These are phyloP conservation scores for Sebastolobus altivelis DNA, from an alignment of 2,797 vertebrate genomes.

Conservation along the genomic window DNA sequence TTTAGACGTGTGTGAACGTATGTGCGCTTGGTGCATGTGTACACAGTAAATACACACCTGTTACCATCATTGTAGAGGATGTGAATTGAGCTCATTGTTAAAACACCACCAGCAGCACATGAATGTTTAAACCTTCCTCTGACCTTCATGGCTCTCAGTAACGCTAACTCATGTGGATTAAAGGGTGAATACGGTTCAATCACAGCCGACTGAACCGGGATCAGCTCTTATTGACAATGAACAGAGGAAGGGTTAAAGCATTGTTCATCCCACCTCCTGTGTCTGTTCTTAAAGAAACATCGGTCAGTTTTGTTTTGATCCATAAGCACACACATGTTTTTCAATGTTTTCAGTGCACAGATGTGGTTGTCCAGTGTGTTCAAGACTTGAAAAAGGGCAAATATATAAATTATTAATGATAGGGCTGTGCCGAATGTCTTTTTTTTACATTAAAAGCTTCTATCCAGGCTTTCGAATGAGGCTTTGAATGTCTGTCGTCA, in stretches of 20 bases:
- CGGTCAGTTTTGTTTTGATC: background rate
- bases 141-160: background rate
- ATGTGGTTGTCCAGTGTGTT: constrained; percentile 5
- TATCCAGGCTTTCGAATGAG: background rate
- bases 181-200: background rate
- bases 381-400: constrained; percentile 11
- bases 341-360: constrained; percentile 9
- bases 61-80: constrained; percentile 46
- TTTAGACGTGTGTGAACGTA: constrained; percentile 33
- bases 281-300: constrained; percentile 34
- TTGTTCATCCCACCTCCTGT: constrained; percentile 49
- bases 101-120: constrained; percentile 41
- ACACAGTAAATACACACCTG: constrained; percentile 36
- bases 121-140: constrained; percentile 76
- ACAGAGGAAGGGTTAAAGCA: constrained; percentile 68
- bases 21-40: constrained; percentile 21
- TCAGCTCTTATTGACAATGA: background rate
- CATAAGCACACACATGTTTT: constrained; percentile 3
- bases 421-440: background rate
- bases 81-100: constrained; percentile 53
- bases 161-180: background rate
- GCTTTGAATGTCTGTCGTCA: background rate
- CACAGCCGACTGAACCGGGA: constrained; percentile 12
- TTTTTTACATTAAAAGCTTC: background rate
- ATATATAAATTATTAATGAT: background rate